Percentiles rank a stretch among this genome's conserved stretches.
Conservation (phyloP, 2,113 vertebrate species). For the Tetrax tetrax region DNA sequence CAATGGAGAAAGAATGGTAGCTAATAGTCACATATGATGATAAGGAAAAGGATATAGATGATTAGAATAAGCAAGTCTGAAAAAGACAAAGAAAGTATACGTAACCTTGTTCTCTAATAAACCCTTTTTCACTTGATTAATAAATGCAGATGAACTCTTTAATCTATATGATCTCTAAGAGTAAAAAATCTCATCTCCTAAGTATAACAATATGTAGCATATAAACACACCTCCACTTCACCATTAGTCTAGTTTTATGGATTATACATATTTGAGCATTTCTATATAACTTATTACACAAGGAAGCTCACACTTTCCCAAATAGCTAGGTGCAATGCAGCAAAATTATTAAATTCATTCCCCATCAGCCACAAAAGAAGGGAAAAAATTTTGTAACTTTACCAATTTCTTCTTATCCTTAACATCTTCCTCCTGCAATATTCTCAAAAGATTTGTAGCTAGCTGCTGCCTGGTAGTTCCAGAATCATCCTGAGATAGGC, state of each 20-base stretch:
- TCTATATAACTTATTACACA: fast-evolving
- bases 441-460: conserved; percentile 77
- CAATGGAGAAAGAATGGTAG: background rate
- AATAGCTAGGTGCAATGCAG: background rate
- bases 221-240: background rate
- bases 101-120: background rate
- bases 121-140: background rate
- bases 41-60: background rate
- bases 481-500: conserved; percentile 70
- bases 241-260: background rate
- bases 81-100: background rate
- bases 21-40: background rate
- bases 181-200: background rate
- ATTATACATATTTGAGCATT: background rate
- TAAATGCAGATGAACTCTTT: background rate
- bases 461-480: conserved; percentile 78
- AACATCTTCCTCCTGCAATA: conserved; percentile 60
- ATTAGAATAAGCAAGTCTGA: background rate
- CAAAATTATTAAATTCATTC: background rate
- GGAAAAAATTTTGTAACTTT: background rate
- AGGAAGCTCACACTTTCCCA: background rate
- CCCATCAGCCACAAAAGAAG: background rate
- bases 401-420: conserved; percentile 51
- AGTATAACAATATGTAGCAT: background rate
- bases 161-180: fast-evolving